phyloP scores from a whole-genome alignment of 2,797 vertebrate genomes.

The Leucoraja ocellata region DNA sequence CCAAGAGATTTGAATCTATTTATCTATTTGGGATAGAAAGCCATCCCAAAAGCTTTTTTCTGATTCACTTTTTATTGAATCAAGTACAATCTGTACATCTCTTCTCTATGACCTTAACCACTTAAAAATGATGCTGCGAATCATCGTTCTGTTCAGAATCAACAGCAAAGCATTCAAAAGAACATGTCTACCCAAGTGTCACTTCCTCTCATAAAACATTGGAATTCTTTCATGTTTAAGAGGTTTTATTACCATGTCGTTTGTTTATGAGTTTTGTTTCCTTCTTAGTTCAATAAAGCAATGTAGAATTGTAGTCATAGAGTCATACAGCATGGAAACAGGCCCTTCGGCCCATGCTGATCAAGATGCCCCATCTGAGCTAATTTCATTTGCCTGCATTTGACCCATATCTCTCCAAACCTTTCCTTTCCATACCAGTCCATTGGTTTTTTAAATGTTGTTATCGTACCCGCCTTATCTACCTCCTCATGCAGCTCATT shows the following conservation, averaged over 20 bases:
- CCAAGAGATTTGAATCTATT: neutral
- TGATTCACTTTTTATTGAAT: constrained; percentile 28
- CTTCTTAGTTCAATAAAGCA: constrained; percentile 25
- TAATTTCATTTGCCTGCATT: no score
- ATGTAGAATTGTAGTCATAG: neutral
- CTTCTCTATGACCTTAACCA: constrained; percentile 17
- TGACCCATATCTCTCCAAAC: no score
- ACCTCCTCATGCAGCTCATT: no score
- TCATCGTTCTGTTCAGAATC: constrained; percentile 56
- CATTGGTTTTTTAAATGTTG: no score
- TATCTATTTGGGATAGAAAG: neutral
- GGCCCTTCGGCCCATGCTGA: no score
- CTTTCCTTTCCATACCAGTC: no score
- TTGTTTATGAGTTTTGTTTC: constrained; percentile 33
- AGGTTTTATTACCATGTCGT: constrained; percentile 54
- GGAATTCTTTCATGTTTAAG: constrained; percentile 80
- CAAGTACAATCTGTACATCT: constrained; percentile 2
- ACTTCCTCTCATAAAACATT: constrained; percentile 73
- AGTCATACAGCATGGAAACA: no score
- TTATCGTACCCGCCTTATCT: no score
- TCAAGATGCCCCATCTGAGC: no score
- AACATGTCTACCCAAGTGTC: constrained; percentile 65
- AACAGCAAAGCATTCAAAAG: constrained; percentile 61
- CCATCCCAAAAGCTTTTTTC: neutral
- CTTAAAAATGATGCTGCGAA: constrained; percentile 32